These are phyloP conservation scores for Acholoe squamosa DNA, from an alignment of 2,888 invertebrate genomes.

Conservation along the genomic window DNA sequence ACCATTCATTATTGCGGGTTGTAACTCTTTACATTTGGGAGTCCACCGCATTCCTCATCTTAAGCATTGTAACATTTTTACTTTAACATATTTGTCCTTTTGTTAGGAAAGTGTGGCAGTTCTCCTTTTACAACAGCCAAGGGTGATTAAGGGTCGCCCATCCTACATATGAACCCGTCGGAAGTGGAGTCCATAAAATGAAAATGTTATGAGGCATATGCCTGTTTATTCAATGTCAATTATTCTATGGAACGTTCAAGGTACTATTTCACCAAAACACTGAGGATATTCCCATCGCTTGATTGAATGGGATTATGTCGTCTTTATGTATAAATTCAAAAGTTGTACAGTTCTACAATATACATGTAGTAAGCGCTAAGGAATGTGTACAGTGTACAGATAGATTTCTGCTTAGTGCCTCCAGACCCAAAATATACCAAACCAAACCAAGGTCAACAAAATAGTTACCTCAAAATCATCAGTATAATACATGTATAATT, in stretches of 20 bases:
- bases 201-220: too few species aligned
- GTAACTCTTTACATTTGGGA: too few species aligned
- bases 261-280: background rate
- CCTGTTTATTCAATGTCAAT: background rate
- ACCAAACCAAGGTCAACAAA: slow-evolving; percentile 32
- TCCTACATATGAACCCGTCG: background rate
- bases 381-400: slow-evolving; percentile 44
- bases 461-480: background rate
- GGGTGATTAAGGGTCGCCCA: background rate
- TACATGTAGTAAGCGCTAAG: background rate
- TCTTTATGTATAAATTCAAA: background rate
- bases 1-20: background rate
- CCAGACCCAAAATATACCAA: background rate
- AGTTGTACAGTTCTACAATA: background rate
- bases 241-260: slow-evolving; percentile 17
- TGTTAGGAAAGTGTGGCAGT: background rate
- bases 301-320: background rate
- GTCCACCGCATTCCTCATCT: background rate
- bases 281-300: too few species aligned
- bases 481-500: too few species aligned
- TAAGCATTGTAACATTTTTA: background rate
- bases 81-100: too few species aligned
- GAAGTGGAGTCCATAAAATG: background rate
- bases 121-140: background rate
- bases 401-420: background rate